Base-by-base conservation (phyloP, 2,888 invertebrate genomes). In the Brassicogethes aeneus region DNA sequence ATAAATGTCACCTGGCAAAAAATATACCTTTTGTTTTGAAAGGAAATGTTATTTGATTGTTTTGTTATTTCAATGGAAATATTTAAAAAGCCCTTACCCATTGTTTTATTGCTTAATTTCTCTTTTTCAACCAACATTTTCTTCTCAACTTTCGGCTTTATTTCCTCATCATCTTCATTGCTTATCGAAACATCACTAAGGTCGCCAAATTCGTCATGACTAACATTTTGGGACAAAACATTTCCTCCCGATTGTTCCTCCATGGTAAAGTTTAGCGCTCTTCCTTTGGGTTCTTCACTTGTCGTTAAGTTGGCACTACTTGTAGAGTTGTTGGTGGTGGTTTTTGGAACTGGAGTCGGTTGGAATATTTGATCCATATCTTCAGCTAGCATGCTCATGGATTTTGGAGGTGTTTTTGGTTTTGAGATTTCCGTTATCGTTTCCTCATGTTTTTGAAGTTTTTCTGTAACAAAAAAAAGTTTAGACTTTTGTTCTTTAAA, bases 141-240 rank as follows among this genome's bases (percentile, higher is more conserved):
- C 3, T n/a, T n/a, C n/a, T n/a, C n/a, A 10, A 5, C 23, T 5
- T 10, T 23, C 23, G 10, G 23, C 23, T 7, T 23, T 10, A 7
- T 10, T n/a, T n/a, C n/a, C n/a, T n/a, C 63, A 56, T 43, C 65
- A 30, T 69, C 67, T 37, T 71, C 70, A 44, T 75, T 75, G 51
- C 83, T 82, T 72, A 87, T 77, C 54, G 77, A 85, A 14, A 87
- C 83, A 62, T 87, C 84, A 60, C 86, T 86, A n/a, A 87, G 69
- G 64, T 86, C 85, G 29, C 71, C 64, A 31, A 71, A 42, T 34
- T 48, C 44, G 10, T 47, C 43, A n/a, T 47, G 47, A 1, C 44
- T 43, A 3, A 54, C 47, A 15, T 34, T 34, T 38, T 57, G 57
- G 7, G 53, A 42, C 35, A 65, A 44, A 10, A 56, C 52, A 41